Evolutionary conservation across 2,888 invertebrate species (phyloP).

Genomic region (Melitaea athalia): DNA sequence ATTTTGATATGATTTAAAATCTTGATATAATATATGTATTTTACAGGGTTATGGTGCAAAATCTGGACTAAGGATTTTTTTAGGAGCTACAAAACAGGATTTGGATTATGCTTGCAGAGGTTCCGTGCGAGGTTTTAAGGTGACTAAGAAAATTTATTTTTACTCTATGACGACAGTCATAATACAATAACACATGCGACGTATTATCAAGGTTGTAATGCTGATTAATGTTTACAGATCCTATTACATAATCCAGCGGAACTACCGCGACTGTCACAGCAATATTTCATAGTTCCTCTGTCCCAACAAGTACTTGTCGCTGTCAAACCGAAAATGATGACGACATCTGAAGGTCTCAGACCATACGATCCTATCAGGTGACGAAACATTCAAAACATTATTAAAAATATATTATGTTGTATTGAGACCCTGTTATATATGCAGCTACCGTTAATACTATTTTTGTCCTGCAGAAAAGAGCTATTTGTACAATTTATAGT

Average conservation of each 20-base stretch:
- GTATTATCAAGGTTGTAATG: not conserved
- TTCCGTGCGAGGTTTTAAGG: conserved; percentile 88
- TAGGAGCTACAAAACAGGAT: conserved; percentile 83
- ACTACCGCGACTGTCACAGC: conserved; percentile 85
- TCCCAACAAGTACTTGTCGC: conserved; percentile 87
- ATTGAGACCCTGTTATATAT: too few species aligned
- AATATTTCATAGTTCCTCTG: conserved; percentile 87
- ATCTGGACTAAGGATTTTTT: conserved; percentile 84
- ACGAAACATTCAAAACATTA: conserved; percentile 2
- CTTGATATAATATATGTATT: too few species aligned
- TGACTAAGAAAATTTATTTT: too few species aligned
- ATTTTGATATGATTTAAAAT: too few species aligned
- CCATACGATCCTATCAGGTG: conserved; percentile 83
- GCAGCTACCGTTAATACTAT: too few species aligned
- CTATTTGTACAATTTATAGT: too few species aligned
- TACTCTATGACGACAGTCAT: not conserved
- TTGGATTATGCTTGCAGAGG: conserved; percentile 87
- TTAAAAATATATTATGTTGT: too few species aligned
- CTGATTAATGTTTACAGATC: conserved; percentile 66
- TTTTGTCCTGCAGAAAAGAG: too few species aligned
- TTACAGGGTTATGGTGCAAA: conserved; percentile 84
- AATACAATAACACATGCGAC: not conserved
- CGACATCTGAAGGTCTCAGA: conserved; percentile 85
- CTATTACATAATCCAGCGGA: conserved; percentile 87
- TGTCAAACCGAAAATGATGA: conserved; percentile 89